A percentile compares a stretch with the other conserved stretches of the same genome.
Conservation (phyloP, 2,888 invertebrate genomes). For the Callimorpha dominula region DNA sequence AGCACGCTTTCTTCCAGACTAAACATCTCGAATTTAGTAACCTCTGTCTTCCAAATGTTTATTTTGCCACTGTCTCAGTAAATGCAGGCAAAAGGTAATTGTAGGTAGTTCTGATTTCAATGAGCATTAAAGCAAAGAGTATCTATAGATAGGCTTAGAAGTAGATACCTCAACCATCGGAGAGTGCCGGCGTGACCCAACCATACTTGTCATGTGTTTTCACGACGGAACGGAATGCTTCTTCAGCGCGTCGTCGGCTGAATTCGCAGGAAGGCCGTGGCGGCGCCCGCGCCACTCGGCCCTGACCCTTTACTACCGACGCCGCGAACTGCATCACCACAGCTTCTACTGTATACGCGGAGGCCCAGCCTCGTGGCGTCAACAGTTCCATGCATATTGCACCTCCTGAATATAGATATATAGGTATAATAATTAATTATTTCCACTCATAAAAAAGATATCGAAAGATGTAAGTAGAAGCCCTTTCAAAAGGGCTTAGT, state of each 20-base stretch:
- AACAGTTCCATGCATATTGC: constrained; percentile 96
- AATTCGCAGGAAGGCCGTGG: constrained; percentile 93
- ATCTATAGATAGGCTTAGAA: neutral
- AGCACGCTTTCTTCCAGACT: neutral
- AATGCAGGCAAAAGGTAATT: neutral
- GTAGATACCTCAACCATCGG: constrained; percentile 90
- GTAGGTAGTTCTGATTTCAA: neutral
- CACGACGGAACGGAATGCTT: constrained; percentile 94
- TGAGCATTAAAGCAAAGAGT: neutral
- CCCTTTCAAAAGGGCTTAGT: too few species aligned
- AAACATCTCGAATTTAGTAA: neutral
- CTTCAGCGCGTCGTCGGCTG: constrained; percentile 93
- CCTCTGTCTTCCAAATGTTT: neutral
- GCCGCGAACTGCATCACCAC: constrained; percentile 96
- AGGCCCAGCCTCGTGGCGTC: constrained; percentile 95
- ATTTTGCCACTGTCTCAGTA: too few species aligned
- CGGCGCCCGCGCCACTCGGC: constrained; percentile 93
- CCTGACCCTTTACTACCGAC: constrained; percentile 95
- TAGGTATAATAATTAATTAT: neutral
- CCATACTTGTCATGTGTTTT: constrained; percentile 97
- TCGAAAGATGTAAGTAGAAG: neutral
- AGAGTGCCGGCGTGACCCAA: constrained; percentile 95
- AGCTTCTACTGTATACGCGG: constrained; percentile 95
- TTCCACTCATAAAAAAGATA: too few species aligned
- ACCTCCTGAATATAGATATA: constrained; percentile 83